A percentile compares a stretch with the other conserved stretches of the same genome.
Conservation (phyloP, 2,113 vertebrate genomes). For the Phoenicopterus ruber region DNA sequence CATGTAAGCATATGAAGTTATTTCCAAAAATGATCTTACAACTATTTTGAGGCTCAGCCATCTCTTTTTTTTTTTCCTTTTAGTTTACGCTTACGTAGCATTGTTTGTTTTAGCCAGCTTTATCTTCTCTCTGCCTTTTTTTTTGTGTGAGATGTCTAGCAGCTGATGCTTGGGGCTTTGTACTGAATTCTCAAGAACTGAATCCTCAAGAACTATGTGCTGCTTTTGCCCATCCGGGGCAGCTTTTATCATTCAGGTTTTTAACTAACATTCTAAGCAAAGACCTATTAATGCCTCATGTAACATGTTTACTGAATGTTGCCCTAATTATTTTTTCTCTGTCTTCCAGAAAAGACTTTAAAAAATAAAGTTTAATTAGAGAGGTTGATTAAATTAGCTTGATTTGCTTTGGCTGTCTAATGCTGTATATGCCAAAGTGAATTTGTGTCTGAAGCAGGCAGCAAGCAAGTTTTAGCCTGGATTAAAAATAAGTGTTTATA, state of each 20-base stretch:
- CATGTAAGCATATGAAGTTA: background rate
- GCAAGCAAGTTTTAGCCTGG: slow-evolving; percentile 34
- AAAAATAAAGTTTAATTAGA: slow-evolving; percentile 29
- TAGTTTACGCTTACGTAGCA: background rate
- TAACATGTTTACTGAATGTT: background rate
- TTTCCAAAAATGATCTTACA: background rate
- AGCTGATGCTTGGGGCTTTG: background rate
- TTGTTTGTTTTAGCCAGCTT: slow-evolving; percentile 12
- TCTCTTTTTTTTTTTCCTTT: background rate
- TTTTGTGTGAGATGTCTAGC: background rate
- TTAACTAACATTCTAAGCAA: background rate
- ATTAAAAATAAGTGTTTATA: slow-evolving; percentile 40
- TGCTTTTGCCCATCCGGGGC: background rate
- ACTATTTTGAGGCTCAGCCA: background rate
- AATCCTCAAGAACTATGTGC: background rate
- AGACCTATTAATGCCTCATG: background rate
- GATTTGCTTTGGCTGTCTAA: slow-evolving; percentile 41
- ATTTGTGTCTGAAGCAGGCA: slow-evolving; percentile 43
- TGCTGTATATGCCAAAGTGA: slow-evolving; percentile 2
- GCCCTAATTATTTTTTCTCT: background rate
- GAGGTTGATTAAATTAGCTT: slow-evolving; percentile 46
- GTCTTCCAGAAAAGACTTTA: slow-evolving; percentile 19
- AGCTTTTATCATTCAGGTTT: background rate
- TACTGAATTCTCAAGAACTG: background rate
- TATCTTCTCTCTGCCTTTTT: background rate